Evolutionary conservation across 1,140 invertebrate genomes (phyloP).

Genomic region (Zaprionus lachaisei): DNA sequence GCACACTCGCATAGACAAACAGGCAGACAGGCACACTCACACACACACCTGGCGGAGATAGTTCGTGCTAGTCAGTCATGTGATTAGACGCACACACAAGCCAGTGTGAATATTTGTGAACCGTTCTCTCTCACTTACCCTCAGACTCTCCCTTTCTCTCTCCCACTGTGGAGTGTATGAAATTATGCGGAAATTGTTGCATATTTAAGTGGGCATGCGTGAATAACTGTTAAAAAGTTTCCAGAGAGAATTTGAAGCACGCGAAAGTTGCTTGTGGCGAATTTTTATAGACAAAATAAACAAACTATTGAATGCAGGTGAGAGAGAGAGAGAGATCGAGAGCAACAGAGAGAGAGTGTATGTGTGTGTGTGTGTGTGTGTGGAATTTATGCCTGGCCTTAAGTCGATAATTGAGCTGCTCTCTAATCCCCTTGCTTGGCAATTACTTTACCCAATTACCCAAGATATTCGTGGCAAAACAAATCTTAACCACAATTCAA

Average conservation of each 20-base stretch:
- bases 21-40: not conserved
- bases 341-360: not conserved
- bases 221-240: slow-evolving; percentile 66
- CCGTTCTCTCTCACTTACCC: not conserved
- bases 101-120: slow-evolving; percentile 19
- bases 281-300: slow-evolving; percentile 7
- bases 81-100: slow-evolving; percentile 61
- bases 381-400: not conserved
- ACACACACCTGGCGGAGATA: slow-evolving; percentile 39
- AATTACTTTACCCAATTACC: slow-evolving; percentile 36
- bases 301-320: not conserved
- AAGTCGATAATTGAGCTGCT: not conserved
- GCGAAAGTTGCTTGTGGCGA: not conserved
- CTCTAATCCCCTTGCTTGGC: not conserved
- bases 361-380: not conserved
- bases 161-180: slow-evolving; percentile 40
- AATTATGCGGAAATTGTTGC: slow-evolving; percentile 79
- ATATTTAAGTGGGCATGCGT: slow-evolving; percentile 76
- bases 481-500: slow-evolving; percentile 33
- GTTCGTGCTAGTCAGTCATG: slow-evolving; percentile 60
- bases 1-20: not conserved
- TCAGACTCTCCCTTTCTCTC: not conserved
- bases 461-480: slow-evolving; percentile 1
- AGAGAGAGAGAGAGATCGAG: not conserved
- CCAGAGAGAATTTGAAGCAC: slow-evolving; percentile 9